Evolutionary conservation across 2,113 vertebrate genomes (phyloP), one percentile per base, ranked within the genome.

Genomic region (Chloebia gouldiae): DNA sequence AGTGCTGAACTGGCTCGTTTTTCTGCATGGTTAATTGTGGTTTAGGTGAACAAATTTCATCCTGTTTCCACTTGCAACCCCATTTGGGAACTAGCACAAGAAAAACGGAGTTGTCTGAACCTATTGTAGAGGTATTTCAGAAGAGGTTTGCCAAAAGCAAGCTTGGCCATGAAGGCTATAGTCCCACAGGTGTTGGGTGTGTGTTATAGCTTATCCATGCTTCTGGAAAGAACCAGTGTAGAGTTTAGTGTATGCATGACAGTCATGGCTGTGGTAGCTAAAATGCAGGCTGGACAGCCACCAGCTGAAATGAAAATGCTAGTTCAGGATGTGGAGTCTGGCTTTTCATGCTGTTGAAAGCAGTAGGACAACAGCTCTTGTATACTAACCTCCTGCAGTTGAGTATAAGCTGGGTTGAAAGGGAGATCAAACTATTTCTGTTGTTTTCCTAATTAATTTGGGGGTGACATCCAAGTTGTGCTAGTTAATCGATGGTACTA

Each of bases 41-140:
- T 25, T 93, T 42, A 90, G 64, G 30, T 87, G 42, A 89, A 80
- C 50, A 44, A 83, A 65, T 9, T 54, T 56, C 57, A 90, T 90
- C 82, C 75, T 23, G 35, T 71, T 94, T 79, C 66, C 8, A 40
- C 53, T 18, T 63, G 57, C n/a, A 81, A 30, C n/a, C 22, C 42
- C 15, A 5, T 45, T 5, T 86, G 69, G 66, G 70, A 78, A 18
- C 17, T 23, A 50, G 31, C 47, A 57, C 22, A 65, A 84, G 54
- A 49, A 57, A 83, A 57, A 24, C 2, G 7, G 45, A 23, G 17
- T 66, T 60, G 27, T 23, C 10, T 39, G 51, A 35, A 63, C 30
- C 23, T 31, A 0, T 16, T 61, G 54, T 50, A 22, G 72, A 81
- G 37, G 1, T 17, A 22, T 6, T 51, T 72, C 22, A 23, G 50